Evolutionary conservation across 2,113 vertebrate species (phyloP).

Genomic region (Aphyosemion australe): DNA sequence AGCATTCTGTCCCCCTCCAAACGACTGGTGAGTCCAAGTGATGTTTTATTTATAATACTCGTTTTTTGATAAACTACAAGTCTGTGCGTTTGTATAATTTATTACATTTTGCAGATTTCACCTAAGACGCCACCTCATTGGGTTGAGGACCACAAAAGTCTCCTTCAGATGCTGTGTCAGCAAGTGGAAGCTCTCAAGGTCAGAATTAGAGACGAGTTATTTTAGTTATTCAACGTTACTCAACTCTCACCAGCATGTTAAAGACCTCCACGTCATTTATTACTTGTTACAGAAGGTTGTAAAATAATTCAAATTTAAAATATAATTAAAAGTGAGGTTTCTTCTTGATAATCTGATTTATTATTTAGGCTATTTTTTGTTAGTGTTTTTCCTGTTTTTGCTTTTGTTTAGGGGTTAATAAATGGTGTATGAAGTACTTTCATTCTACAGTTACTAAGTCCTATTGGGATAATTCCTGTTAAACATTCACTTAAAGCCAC

Average conservation of each 20-base stretch:
- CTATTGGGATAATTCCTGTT: no score
- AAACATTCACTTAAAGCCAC: no score
- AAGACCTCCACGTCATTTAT: no score
- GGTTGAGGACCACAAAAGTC: conserved; percentile 93
- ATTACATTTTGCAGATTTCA: conserved; percentile 83
- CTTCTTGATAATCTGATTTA: not conserved
- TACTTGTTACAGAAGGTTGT: not conserved
- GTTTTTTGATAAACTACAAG: not conserved
- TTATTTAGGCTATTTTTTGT: not conserved
- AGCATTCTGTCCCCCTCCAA: conserved; percentile 87
- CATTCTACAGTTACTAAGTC: no score
- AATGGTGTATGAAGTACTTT: no score
- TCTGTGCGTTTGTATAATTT: not conserved
- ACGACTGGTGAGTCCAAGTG: conserved; percentile 80
- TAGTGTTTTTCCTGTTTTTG: no score
- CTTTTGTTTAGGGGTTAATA: no score
- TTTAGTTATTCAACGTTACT: no score
- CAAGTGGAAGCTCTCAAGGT: conserved; percentile 97
- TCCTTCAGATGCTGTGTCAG: conserved; percentile 93
- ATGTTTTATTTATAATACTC: no score
- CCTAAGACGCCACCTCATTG: conserved; percentile 92
- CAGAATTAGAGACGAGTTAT: conserved; percentile 13
- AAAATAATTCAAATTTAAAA: no score
- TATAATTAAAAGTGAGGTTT: no score
- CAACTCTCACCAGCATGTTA: no score